A percentile compares a stretch with the other conserved stretches of the same genome.
Evolutionary conservation across 1,140 invertebrate species (phyloP).

Genomic region (Papilio polytes): DNA sequence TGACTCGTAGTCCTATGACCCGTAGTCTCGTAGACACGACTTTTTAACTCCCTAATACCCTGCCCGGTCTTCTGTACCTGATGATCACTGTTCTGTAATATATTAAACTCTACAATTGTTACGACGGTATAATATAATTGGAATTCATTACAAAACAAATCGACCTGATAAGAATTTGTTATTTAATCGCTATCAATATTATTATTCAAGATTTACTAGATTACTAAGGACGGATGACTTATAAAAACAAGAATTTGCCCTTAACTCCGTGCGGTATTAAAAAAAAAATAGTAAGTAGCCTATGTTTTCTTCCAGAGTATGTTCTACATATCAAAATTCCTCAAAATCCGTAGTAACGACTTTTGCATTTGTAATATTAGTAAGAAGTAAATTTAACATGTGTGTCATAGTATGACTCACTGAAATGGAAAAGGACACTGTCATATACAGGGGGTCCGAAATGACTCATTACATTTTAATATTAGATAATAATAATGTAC

Average conservation of each 20-base stretch:
- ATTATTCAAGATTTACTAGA: neutral
- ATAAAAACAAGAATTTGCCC: neutral
- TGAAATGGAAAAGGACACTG: neutral
- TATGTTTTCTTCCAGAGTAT: too few relatives aligned
- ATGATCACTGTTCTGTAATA: too few relatives aligned
- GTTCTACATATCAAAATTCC: too few relatives aligned
- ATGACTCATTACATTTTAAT: neutral
- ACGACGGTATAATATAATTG: neutral
- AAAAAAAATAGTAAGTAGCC: too few relatives aligned
- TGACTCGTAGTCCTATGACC: too few relatives aligned
- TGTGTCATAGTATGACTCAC: neutral
- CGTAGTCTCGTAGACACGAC: too few relatives aligned
- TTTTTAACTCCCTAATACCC: too few relatives aligned
- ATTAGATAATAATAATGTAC: neutral
- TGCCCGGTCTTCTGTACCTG: too few relatives aligned
- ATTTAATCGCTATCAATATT: neutral
- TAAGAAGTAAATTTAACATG: neutral
- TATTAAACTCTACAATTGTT: too few relatives aligned
- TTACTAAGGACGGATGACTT: neutral
- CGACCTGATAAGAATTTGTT: neutral
- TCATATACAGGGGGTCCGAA: neutral
- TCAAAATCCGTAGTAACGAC: too few relatives aligned
- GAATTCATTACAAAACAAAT: neutral
- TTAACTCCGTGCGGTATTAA: too few relatives aligned
- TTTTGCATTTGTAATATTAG: too few relatives aligned